Conservation (phyloP, 2,113 vertebrate genomes). For the Melanostigma gelatinosum region DNA sequence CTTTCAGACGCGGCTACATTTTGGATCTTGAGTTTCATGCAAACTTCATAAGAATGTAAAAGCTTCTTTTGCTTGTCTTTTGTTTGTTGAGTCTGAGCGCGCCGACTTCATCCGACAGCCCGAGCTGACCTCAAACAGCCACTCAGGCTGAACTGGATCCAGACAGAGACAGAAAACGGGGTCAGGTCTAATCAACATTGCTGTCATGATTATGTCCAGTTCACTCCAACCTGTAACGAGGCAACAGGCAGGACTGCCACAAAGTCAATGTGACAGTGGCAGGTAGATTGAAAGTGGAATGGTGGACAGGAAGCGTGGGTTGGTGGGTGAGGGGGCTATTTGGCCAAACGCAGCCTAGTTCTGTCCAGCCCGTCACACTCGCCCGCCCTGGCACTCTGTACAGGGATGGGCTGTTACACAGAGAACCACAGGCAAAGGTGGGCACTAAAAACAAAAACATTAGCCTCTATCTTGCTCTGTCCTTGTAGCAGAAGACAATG, state of each 20-base stretch:
- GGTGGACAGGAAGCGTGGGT: conserved; percentile 50
- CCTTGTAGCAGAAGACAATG: conserved; percentile 33
- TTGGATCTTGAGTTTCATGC: neutral
- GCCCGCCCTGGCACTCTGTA: neutral
- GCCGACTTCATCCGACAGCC: conserved; percentile 58
- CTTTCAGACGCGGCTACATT: neutral
- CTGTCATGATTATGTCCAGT: conserved; percentile 78
- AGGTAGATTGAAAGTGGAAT: conserved; percentile 64
- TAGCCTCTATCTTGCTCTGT: conserved; percentile 43
- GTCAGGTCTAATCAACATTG: conserved; percentile 79
- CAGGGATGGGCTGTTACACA: conserved; percentile 14
- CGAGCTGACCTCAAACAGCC: conserved; percentile 78
- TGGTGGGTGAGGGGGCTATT: conserved; percentile 31
- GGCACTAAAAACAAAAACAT: conserved; percentile 35
- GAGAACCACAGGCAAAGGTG: conserved; percentile 20
- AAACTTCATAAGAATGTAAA: neutral
- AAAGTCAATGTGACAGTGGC: conserved; percentile 76
- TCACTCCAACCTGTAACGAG: conserved; percentile 74
- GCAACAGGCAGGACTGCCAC: conserved; percentile 71
- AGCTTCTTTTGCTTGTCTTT: conserved; percentile 10
- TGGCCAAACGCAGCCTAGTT: conserved; percentile 51
- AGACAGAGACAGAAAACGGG: conserved; percentile 68
- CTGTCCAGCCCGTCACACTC: conserved; percentile 43
- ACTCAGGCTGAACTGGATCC: conserved; percentile 66
- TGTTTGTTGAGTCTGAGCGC: conserved; percentile 53